Conservation (phyloP, 1,140 invertebrate species). For the Cheumatopsyche charites region DNA sequence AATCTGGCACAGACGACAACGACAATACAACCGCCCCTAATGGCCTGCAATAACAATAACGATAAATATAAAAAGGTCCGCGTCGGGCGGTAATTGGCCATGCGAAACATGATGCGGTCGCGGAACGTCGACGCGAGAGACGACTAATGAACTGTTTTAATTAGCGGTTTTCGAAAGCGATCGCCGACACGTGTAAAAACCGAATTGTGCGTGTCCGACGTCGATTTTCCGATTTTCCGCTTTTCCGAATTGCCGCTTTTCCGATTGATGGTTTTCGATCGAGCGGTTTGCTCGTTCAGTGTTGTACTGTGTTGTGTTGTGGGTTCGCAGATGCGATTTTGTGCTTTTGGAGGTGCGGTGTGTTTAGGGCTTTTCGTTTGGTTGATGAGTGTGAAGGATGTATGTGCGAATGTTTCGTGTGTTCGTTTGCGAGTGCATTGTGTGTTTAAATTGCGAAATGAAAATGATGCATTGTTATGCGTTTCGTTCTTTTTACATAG, state of each 20-base stretch:
- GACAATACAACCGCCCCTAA: no score
- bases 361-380: no score
- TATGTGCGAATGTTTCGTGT: no score
- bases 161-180: slow-evolving; percentile 48
- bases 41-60: background rate
- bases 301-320: background rate
- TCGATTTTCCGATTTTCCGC: background rate
- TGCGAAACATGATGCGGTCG: slow-evolving; percentile 15
- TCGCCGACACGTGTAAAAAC: slow-evolving; percentile 36
- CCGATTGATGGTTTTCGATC: background rate
- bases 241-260: background rate
- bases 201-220: background rate
- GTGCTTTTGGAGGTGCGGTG: no score
- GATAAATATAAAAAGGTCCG: slow-evolving; percentile 6
- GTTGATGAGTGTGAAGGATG: no score
- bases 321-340: no score
- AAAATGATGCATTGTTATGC: no score
- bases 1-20: no score
- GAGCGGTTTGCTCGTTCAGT: background rate
- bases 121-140: slow-evolving; percentile 41
- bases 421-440: no score
- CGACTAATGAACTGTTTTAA: slow-evolving; percentile 49
- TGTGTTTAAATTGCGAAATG: no score
- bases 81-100: background rate
- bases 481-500: no score